Evolutionary conservation across 2,797 vertebrate species (phyloP).

Genomic region (Gadopsis marmoratus): DNA sequence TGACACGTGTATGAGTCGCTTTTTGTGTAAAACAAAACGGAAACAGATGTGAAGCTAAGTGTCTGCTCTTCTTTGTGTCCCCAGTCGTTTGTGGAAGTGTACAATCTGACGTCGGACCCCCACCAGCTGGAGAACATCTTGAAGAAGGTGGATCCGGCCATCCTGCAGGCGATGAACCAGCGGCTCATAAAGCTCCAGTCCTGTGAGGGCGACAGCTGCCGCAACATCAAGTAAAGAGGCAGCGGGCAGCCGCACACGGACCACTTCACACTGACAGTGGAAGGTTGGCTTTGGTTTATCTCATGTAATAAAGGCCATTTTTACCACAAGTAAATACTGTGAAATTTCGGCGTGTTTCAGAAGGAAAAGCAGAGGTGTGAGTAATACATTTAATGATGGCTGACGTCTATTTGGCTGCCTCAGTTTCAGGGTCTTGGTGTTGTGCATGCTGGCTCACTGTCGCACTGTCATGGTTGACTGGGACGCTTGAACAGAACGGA

Average conservation of each 20-base stretch:
- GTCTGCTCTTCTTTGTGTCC: background rate
- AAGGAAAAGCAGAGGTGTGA: background rate
- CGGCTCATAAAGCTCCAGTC: slow-evolving; percentile 87
- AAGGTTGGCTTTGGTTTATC: background rate
- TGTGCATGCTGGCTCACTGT: slow-evolving; percentile 18
- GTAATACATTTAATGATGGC: background rate
- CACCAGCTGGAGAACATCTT: slow-evolving; percentile 88
- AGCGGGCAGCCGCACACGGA: background rate
- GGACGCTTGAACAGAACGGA: background rate
- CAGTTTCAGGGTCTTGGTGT: slow-evolving; percentile 16
- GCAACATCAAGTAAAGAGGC: slow-evolving; percentile 42
- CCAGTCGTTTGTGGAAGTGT: slow-evolving; percentile 86
- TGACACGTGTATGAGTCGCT: background rate
- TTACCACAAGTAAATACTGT: slow-evolving; percentile 11
- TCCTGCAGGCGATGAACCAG: slow-evolving; percentile 88
- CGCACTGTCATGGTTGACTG: background rate
- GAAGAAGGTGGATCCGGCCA: slow-evolving; percentile 84
- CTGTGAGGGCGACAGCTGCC: slow-evolving; percentile 80
- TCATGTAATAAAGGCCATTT: background rate
- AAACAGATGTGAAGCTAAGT: background rate
- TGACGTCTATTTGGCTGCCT: slow-evolving; percentile 4
- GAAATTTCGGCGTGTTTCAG: background rate
- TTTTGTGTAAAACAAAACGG: background rate
- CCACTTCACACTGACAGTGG: background rate
- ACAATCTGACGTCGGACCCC: slow-evolving; percentile 84